phyloP scores from a whole-genome alignment of 2,888 invertebrate species.

The Agrotis ipsilon region DNA sequence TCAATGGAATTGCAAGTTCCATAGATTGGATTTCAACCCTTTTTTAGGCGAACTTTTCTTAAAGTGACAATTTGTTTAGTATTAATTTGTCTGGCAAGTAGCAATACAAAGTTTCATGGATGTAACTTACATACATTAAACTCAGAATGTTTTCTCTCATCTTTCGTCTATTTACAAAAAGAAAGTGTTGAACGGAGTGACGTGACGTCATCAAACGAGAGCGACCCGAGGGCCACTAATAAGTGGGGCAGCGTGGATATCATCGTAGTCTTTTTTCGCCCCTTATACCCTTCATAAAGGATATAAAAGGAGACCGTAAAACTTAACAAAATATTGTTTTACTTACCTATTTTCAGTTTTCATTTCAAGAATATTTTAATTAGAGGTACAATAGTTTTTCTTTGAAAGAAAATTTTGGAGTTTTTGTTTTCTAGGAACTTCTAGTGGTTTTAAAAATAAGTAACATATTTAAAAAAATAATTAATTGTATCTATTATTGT shows the following conservation, averaged over 20 bases:
- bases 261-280: conserved; percentile 69
- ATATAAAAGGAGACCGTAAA: conserved; percentile 53
- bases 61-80: background rate
- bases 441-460: too few relatives aligned
- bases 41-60: too few relatives aligned
- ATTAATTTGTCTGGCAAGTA: background rate
- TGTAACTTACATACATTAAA: background rate
- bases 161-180: conserved; percentile 46
- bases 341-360: conserved; percentile 37
- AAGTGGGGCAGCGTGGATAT: conserved; percentile 66
- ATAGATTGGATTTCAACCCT: too few relatives aligned
- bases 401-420: background rate
- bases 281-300: conserved; percentile 53
- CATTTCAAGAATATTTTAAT: conserved; percentile 19
- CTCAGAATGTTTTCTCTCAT: background rate
- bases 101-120: background rate
- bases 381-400: background rate
- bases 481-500: too few relatives aligned
- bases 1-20: too few relatives aligned
- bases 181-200: conserved; percentile 73
- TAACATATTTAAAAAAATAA: too few relatives aligned
- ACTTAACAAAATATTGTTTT: conserved; percentile 53
- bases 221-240: conserved; percentile 71
- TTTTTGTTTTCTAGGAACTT: too few relatives aligned
- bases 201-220: conserved; percentile 76